Evolutionary conservation across 2,888 invertebrate genomes (phyloP).

Genomic region (Thecocarcelia acutangulata): DNA sequence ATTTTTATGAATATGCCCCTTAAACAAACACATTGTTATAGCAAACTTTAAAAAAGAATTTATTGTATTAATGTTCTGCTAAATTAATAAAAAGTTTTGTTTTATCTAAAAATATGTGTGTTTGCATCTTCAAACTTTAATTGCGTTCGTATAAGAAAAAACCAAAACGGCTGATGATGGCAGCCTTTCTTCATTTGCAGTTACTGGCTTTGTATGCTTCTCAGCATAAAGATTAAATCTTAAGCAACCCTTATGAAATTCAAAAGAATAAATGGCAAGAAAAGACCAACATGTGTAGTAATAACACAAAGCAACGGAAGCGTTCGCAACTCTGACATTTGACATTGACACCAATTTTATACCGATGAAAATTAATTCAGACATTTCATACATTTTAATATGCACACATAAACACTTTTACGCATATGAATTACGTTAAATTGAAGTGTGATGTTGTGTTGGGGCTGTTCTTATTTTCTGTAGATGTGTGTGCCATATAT

Average conservation of each 20-base stretch:
- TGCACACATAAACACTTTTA: neutral
- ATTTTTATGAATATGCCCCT: too few relatives aligned
- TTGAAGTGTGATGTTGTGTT: neutral
- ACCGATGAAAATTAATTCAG: slow-evolving; percentile 18
- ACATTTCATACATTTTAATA: slow-evolving; percentile 12
- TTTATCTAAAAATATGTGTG: too few relatives aligned
- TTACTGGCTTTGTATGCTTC: too few relatives aligned
- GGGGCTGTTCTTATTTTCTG: neutral
- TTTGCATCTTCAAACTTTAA: too few relatives aligned
- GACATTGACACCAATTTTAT: slow-evolving; percentile 42
- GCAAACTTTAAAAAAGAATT: too few relatives aligned
- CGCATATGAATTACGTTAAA: neutral
- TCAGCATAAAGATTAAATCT: too few relatives aligned
- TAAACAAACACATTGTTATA: too few relatives aligned
- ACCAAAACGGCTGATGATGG: too few relatives aligned
- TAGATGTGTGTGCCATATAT: neutral
- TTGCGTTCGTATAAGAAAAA: too few relatives aligned
- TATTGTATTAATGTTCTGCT: too few relatives aligned
- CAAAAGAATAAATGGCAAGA: neutral
- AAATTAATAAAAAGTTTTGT: too few relatives aligned
- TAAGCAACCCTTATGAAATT: neutral
- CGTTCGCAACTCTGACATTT: slow-evolving; percentile 6
- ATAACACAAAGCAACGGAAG: neutral
- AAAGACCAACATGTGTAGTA: neutral
- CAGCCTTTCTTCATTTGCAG: too few relatives aligned